Evolutionary conservation across 2,888 invertebrate genomes (phyloP).

Genomic region (Podotricha telesiphe): DNA sequence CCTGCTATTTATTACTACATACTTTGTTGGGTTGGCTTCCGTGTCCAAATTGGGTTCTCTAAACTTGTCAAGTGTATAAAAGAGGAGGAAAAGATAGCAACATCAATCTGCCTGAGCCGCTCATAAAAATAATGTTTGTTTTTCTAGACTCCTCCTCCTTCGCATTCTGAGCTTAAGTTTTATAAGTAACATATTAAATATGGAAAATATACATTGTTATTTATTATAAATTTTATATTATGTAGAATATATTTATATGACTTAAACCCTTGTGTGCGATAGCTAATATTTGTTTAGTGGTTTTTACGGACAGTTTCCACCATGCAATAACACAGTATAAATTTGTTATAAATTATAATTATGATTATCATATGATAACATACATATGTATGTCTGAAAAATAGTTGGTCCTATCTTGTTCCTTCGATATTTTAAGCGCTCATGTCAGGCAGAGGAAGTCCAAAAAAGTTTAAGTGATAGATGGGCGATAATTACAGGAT

Average conservation of each 20-base stretch:
- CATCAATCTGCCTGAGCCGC: slow-evolving; percentile 47
- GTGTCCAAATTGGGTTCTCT: slow-evolving; percentile 57
- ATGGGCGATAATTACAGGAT: slow-evolving; percentile 35
- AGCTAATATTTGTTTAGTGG: not conserved
- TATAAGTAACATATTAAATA: not conserved
- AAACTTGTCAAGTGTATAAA: slow-evolving; percentile 57
- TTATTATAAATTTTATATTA: not conserved
- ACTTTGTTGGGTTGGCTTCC: slow-evolving; percentile 70
- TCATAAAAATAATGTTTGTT: slow-evolving; percentile 39
- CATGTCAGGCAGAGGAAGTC: slow-evolving; percentile 30
- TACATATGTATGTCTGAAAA: not conserved
- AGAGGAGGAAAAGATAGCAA: slow-evolving; percentile 52
- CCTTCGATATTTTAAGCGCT: slow-evolving; percentile 11
- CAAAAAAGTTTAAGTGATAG: slow-evolving; percentile 24
- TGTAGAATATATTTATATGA: too few species aligned
- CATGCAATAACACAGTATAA: too few species aligned
- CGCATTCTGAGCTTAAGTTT: not conserved
- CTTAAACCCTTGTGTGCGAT: not conserved
- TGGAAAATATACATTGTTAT: not conserved
- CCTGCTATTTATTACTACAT: slow-evolving; percentile 66
- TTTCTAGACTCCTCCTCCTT: slow-evolving; percentile 14
- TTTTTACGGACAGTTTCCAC: too few species aligned
- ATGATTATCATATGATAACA: too few species aligned
- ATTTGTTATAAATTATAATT: too few species aligned
- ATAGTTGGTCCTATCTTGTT: not conserved